Base-by-base conservation (phyloP, 2,797 vertebrate species). In the Mycteria americana region DNA sequence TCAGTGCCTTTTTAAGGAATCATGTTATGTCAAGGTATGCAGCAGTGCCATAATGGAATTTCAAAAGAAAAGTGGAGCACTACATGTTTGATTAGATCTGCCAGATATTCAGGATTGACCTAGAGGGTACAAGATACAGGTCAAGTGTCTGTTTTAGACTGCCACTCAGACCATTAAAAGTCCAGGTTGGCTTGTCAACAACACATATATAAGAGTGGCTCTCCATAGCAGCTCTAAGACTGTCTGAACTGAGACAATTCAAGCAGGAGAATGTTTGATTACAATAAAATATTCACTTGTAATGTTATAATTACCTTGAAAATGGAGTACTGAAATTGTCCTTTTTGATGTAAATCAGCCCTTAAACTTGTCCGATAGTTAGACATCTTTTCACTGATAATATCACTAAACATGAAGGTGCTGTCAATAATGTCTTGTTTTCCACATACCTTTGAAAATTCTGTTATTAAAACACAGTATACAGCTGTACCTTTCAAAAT, bases 11-110 rank as follows among this genome's bases (percentile, higher is more conserved):
- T 87, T 92, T 94, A 85, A 95, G 88, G 63, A 64, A 54, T 63
- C 28, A 10, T 62, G 53, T 92, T 92, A 85, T 92, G 76, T 91
- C 93, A 95, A 95, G 62, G 54, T 85, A 85, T 65, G 68, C 60
- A 88, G 88, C 69, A 79, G 59, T 86, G 46, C 59, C 80, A 75
- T 88, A 63, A 69, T 31, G 63, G 65, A 85, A 87, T 87, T 95
- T 97, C 92, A 68, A 59, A 97, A 87, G 63, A 87, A 80, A 85
- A 89, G 53, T 81, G 69, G 60, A 88, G n/a, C n/a, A 62, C n/a
- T 76, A 1, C 39, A 45, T 76, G 45, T 95, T 92, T 90, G 79
- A 82, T 76, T 85, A 94, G 83, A 95, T 73, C 77, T 80, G 39
- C 7, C 74, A 94, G 67, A 91, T 65, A 77, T 53, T 60, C 70